Evolutionary conservation across 2,113 vertebrate species (phyloP).

Genomic region (Rattus rattus): DNA sequence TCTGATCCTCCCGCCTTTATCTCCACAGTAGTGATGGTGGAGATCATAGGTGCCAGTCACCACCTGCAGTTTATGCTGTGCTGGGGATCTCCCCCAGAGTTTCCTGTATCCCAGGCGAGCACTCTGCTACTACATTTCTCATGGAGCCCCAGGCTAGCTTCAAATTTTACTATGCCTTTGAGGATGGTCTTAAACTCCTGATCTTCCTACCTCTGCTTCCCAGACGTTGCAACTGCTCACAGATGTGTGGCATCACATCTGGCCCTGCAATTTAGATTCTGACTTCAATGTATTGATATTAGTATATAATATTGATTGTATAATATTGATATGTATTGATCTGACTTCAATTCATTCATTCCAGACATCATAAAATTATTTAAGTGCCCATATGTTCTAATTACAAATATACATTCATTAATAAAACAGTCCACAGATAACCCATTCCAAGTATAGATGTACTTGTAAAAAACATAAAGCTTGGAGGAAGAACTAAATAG

Average conservation of each 20-base stretch:
- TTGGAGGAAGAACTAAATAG: background rate
- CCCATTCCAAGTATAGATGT: background rate
- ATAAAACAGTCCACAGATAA: background rate
- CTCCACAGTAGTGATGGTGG: no score
- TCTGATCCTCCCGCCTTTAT: background rate
- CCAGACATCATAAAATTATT: constrained; percentile 9
- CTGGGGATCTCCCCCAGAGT: background rate
- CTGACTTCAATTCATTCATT: constrained; percentile 1
- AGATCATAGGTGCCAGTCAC: background rate
- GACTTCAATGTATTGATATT: no score
- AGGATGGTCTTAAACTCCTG: background rate
- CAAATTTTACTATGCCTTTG: background rate
- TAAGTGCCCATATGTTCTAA: constrained; percentile 1
- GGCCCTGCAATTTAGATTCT: background rate
- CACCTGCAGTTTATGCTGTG: background rate
- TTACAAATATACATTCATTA: background rate
- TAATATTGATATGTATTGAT: background rate
- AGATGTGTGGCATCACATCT: background rate
- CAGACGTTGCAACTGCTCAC: background rate
- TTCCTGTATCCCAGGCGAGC: background rate
- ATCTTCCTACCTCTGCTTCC: background rate
- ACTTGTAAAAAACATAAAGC: background rate
- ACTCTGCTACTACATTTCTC: no score
- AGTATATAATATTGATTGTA: no score
- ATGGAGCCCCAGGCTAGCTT: background rate